A percentile compares a stretch with the other conserved stretches of the same genome.
phyloP scores from a whole-genome alignment of 2,113 vertebrate species.

The Chaetodon trifascialis region DNA sequence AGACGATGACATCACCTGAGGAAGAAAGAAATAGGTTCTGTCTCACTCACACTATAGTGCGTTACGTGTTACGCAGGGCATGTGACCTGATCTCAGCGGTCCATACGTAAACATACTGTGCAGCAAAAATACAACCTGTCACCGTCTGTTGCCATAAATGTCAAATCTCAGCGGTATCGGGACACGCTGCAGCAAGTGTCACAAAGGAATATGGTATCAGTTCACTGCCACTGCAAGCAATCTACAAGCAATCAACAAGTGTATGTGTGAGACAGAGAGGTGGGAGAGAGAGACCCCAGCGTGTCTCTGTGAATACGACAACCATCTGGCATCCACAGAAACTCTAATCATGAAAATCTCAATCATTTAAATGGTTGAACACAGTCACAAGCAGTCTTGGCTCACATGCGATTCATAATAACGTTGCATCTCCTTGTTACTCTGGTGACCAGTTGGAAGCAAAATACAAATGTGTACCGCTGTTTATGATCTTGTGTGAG shows the following conservation, averaged over 20 bases:
- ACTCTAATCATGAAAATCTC: conserved; percentile 23
- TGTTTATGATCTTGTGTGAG: not conserved
- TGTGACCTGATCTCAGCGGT: conserved; percentile 15
- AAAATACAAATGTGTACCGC: not conserved
- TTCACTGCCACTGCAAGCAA: conserved; percentile 28
- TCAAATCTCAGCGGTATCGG: conserved; percentile 48
- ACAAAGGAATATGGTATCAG: conserved; percentile 33
- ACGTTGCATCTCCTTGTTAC: not conserved
- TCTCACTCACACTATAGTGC: not conserved
- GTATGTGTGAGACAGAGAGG: conserved; percentile 37
- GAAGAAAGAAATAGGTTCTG: conserved; percentile 45
- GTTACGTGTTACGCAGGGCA: conserved; percentile 4
- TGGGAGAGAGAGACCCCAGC: conserved; percentile 17
- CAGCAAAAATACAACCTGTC: conserved; percentile 46
- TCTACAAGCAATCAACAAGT: conserved; percentile 18
- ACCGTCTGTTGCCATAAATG: conserved; percentile 29
- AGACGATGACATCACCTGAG: conserved; percentile 99
- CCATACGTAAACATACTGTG: conserved; percentile 31
- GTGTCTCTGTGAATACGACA: conserved; percentile 28
- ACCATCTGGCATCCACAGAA: conserved; percentile 27
- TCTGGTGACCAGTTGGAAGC: not conserved
- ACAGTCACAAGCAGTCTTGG: not conserved
- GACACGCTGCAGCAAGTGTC: conserved; percentile 34
- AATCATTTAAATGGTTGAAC: conserved; percentile 8
- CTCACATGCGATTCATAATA: not conserved